Conservation (phyloP, 1,140 invertebrate genomes). For the Sitophilus oryzae region DNA sequence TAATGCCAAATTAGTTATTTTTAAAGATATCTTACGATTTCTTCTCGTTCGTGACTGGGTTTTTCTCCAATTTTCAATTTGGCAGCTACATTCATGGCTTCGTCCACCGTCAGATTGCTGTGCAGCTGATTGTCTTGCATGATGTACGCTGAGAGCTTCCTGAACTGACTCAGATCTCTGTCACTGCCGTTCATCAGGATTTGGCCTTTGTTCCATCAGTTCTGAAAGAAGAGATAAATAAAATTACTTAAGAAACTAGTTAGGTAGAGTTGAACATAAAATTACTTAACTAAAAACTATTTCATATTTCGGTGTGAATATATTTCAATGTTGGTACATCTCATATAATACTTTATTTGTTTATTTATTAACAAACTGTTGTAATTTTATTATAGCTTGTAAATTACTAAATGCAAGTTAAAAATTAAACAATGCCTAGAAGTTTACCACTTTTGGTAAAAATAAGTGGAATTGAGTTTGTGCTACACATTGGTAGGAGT, state of each 20-base stretch:
- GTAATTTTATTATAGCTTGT: too few species aligned
- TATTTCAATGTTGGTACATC: too few species aligned
- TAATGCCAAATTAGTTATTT: too few species aligned
- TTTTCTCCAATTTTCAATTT: constrained; percentile 80
- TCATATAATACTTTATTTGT: too few species aligned
- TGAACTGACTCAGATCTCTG: constrained; percentile 81
- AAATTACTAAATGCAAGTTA: too few species aligned
- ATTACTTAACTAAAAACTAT: neutral
- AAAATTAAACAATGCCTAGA: too few species aligned
- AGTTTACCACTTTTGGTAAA: too few species aligned
- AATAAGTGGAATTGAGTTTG: too few species aligned
- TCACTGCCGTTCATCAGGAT: constrained; percentile 82
- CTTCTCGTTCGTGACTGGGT: constrained; percentile 66
- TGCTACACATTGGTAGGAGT: too few species aligned
- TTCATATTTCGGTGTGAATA: too few species aligned
- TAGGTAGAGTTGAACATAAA: neutral
- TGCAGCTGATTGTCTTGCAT: constrained; percentile 97
- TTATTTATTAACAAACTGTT: too few species aligned
- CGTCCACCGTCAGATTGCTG: constrained; percentile 85
- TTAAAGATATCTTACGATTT: constrained; percentile 84
- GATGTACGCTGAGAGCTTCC: constrained; percentile 93
- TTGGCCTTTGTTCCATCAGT: constrained; percentile 68
- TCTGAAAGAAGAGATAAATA: constrained; percentile 46
- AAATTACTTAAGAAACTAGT: neutral
- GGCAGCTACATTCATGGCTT: constrained; percentile 89